Evolutionary conservation across 2,797 vertebrate genomes (phyloP).

Genomic region (Alca torda): DNA sequence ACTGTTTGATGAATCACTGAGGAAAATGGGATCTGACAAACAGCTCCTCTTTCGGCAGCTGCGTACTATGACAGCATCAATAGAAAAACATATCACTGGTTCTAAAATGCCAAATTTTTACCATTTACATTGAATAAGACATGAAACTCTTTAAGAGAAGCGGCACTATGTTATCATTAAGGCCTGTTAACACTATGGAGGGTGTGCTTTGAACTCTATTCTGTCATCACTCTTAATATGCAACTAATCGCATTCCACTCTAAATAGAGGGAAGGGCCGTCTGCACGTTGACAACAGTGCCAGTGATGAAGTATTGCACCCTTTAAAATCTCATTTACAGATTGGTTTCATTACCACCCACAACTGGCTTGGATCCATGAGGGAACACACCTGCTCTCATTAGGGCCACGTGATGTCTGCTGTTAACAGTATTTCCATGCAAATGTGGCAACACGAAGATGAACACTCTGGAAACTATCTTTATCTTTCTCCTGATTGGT

Average conservation of each 20-base stretch:
- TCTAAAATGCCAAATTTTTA: conserved; percentile 77
- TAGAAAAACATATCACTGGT: conserved; percentile 75
- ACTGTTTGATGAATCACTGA: conserved; percentile 69
- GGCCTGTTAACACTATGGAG: conserved; percentile 71
- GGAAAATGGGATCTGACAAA: conserved; percentile 74
- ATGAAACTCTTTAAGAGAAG: conserved; percentile 74
- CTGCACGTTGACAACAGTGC: conserved; percentile 68
- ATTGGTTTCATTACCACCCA: conserved; percentile 85
- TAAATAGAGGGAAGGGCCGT: conserved; percentile 77
- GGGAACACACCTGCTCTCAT: conserved; percentile 72
- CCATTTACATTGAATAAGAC: conserved; percentile 78
- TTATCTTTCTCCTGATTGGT: conserved; percentile 52
- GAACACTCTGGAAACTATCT: conserved; percentile 65
- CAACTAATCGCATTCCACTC: conserved; percentile 75
- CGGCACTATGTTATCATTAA: conserved; percentile 77
- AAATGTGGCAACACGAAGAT: conserved; percentile 65
- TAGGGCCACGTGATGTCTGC: conserved; percentile 60
- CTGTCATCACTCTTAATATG: conserved; percentile 83
- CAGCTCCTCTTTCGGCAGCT: conserved; percentile 64
- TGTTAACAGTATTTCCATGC: conserved; percentile 74
- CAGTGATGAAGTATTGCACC: conserved; percentile 81
- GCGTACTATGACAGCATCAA: conserved; percentile 70
- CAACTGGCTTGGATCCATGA: conserved; percentile 61
- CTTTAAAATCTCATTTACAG: conserved; percentile 89
- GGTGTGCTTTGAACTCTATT: conserved; percentile 71